Evolutionary conservation across 2,113 vertebrate species (phyloP), one percentile per base, ranked within the genome.

Genomic region (Lipophrys pholis): DNA sequence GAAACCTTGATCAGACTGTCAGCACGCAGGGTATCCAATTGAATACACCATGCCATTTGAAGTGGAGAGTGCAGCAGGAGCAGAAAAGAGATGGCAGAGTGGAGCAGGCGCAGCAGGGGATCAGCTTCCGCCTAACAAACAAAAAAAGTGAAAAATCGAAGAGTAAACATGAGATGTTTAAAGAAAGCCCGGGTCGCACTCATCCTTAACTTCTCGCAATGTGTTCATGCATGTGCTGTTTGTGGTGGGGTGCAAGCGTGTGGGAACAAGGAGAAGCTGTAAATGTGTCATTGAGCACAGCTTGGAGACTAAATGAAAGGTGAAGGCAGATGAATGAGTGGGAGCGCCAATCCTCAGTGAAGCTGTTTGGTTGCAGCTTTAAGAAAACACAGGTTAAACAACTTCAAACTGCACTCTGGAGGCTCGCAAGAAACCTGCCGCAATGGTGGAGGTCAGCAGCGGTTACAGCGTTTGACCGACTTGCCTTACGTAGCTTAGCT

Each of bases 41-140:
- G 59, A 87, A 83, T 66, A 54, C 57, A 49, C 58, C 50, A 49
- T 73, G 78, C 69, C 67, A 87, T 81, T 83, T 84, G 73, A 89
- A 86, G 78, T 76, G 58, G 12, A 36, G 74, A 56, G 72, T 63
- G 56, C 40, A 54, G 77, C 69, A 48, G 52, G 38, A 67, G 80
- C 50, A 67, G 41, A 77, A 69, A 76, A 56, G 59, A 56, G 54
- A 38, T 45, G 41, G 21, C 21, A 30, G 66, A 6, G 6, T 12
- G 30, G 69, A 73, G 68, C 61, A 63, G 61, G 39, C 51, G 11
- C 81, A 73, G 86, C 10, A 43, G 81, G 84, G 76, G 68, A 65
- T 65, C 75, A 51, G 77, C 60, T 57, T 68, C 76, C 54, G 12
- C 56, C 70, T 59, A 82, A 83, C 62, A 48, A 45, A 11, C 10